Conservation (phyloP, 2,888 invertebrate species). For the Parascotia fuliginaria region DNA sequence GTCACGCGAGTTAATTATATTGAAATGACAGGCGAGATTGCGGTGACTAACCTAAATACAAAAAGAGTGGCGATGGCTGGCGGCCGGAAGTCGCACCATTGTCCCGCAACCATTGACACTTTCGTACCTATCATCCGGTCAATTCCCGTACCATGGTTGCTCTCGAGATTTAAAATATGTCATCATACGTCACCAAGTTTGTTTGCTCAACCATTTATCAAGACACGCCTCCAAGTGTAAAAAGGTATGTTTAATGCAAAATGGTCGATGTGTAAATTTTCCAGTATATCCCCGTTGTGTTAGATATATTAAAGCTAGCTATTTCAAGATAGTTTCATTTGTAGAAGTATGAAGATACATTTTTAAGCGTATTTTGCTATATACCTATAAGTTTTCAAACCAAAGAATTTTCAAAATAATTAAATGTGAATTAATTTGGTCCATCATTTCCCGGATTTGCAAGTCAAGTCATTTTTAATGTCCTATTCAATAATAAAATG, state of each 20-base stretch:
- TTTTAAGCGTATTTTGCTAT: not conserved
- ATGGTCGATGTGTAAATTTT: constrained; percentile 2
- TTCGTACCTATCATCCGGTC: constrained; percentile 78
- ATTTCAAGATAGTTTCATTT: too few relatives aligned
- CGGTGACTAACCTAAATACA: constrained; percentile 85
- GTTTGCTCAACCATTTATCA: constrained; percentile 18
- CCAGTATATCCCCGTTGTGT: not conserved
- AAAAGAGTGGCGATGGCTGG: constrained; percentile 69
- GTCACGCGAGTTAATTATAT: constrained; percentile 77
- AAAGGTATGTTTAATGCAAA: not conserved
- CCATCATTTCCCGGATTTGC: constrained; percentile 24
- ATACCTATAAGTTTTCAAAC: not conserved
- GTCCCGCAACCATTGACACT: constrained; percentile 85
- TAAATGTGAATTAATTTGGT: not conserved
- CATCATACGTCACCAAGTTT: constrained; percentile 21
- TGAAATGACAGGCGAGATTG: constrained; percentile 78
- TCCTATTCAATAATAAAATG: constrained; percentile 23
- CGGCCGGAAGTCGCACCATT: constrained; percentile 80
- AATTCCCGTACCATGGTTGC: constrained; percentile 63
- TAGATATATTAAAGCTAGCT: not conserved
- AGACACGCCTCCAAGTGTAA: constrained; percentile 9
- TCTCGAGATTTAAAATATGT: constrained; percentile 26
- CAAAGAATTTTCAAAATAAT: constrained; percentile 7
- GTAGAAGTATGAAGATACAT: too few relatives aligned
- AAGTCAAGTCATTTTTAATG: constrained; percentile 28